Base-by-base conservation (phyloP, 2,113 vertebrate species). In the Mola mola region DNA sequence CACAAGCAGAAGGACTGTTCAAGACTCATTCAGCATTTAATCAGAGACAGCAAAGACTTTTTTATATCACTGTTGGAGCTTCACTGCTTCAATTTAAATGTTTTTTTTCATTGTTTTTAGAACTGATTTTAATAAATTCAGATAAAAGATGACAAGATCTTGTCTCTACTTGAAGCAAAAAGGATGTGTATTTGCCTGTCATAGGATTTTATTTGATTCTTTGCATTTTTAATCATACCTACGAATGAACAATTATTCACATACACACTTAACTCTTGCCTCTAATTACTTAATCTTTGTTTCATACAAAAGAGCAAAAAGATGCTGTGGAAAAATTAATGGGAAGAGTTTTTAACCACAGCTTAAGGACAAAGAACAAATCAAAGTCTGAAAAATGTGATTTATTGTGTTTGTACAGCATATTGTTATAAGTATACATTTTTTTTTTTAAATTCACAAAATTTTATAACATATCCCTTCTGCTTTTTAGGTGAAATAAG, bases 321-420 rank as follows among this genome's bases (percentile, higher is more conserved):
- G 31, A 15, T 9, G 2, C 7, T 53, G n/a, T n/a, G n/a, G n/a
- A n/a, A n/a, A n/a, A n/a, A n/a, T n/a, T n/a, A n/a, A n/a, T n/a
- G n/a, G n/a, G n/a, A n/a, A n/a, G n/a, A n/a, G n/a, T n/a, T n/a
- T n/a, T n/a, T n/a, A n/a, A n/a, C n/a, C n/a, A n/a, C n/a, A n/a
- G n/a, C n/a, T n/a, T n/a, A n/a, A n/a, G n/a, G n/a, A n/a, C n/a
- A n/a, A n/a, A n/a, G n/a, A n/a, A n/a, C n/a, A n/a, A n/a, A 22
- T 86, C 82, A 84, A 89, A 90, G 81, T 92, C 84, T 92, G 90
- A 83, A 92, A 92, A 92, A 89, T 86, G 72, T 81, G 61, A 48
- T 87, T 92, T 84, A 89, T 90, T 91, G 84, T 83, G 74, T 89
- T 89, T 89, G 90, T 91, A 92, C 91, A 90, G 89, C 88, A 89